phyloP scores from a whole-genome alignment of 2,113 vertebrate species.

The Chaetodon trifascialis region DNA sequence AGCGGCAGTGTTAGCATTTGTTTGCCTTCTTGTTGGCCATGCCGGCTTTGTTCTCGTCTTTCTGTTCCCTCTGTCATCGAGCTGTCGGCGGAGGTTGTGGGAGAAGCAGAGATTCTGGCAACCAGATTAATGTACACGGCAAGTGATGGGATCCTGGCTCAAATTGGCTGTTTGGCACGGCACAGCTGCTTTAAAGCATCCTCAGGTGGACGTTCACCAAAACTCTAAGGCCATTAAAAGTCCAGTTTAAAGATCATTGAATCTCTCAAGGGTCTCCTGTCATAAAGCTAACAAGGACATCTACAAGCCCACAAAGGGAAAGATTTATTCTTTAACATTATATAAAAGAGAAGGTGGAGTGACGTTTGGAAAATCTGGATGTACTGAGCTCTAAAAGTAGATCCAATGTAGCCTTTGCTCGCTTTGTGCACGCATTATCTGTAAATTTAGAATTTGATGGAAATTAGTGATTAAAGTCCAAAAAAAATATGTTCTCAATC shows the following conservation, averaged over 20 bases:
- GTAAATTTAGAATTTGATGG: background rate
- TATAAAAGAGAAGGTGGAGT: background rate
- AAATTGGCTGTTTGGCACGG: background rate
- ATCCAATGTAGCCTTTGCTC: background rate
- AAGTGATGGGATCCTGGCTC: background rate
- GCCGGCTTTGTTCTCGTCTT: constrained; percentile 59
- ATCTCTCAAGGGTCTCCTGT: background rate
- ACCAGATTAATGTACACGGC: background rate
- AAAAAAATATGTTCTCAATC: background rate
- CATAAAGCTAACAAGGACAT: background rate
- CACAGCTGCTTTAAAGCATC: constrained; percentile 3
- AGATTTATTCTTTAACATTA: background rate
- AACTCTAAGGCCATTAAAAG: background rate
- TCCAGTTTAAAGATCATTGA: background rate
- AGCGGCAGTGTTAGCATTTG: constrained; percentile 92
- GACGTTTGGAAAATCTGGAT: background rate
- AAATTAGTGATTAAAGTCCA: background rate
- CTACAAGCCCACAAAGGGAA: background rate
- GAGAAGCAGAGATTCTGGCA: constrained; percentile 25
- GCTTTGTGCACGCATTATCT: background rate
- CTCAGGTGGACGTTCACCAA: constrained; percentile 22
- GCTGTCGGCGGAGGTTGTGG: constrained; percentile 84
- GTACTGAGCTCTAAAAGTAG: background rate
- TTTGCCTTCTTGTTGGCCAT: constrained; percentile 90
- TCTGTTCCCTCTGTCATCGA: constrained; percentile 51